These are phyloP conservation scores for Brachyptera putata DNA, from an alignment of 2,888 invertebrate genomes.

Conservation along the genomic window DNA sequence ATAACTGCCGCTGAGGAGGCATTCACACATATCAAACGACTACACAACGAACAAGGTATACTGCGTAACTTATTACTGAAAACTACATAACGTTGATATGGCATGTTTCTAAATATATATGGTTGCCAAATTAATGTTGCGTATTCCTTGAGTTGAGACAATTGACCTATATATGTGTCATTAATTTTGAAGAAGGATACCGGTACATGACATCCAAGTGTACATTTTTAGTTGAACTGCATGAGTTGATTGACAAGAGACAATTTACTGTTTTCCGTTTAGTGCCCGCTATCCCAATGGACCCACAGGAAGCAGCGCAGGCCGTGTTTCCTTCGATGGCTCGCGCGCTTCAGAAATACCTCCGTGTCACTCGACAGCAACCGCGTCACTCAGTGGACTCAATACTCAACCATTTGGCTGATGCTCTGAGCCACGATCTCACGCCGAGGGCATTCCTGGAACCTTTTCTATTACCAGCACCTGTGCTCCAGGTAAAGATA, in stretches of 20 bases:
- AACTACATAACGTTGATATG: too few relatives aligned
- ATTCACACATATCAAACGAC: conserved; percentile 91
- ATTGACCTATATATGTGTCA: too few relatives aligned
- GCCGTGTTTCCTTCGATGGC: conserved; percentile 97
- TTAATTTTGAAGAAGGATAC: too few relatives aligned
- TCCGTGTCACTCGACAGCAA: conserved; percentile 93
- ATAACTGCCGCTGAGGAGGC: conserved; percentile 95
- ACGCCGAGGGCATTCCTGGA: conserved; percentile 94
- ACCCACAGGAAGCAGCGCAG: conserved; percentile 94
- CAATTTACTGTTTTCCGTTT: not conserved
- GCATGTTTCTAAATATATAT: too few relatives aligned
- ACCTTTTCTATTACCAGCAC: conserved; percentile 81
- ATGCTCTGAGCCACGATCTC: conserved; percentile 88
- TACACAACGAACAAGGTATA: conserved; percentile 55
- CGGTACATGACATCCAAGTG: too few relatives aligned
- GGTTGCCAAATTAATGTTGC: too few relatives aligned
- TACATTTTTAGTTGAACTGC: too few relatives aligned
- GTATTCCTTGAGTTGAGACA: too few relatives aligned
- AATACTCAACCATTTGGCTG: conserved; percentile 83
- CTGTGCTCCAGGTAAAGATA: conserved; percentile 68
- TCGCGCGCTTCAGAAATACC: conserved; percentile 91
- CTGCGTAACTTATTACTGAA: too few relatives aligned
- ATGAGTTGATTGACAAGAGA: too few relatives aligned
- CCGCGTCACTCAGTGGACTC: conserved; percentile 93
- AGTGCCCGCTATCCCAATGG: conserved; percentile 80